Evolutionary conservation across 2,113 vertebrate species (phyloP).

Genomic region (Vidua macroura): DNA sequence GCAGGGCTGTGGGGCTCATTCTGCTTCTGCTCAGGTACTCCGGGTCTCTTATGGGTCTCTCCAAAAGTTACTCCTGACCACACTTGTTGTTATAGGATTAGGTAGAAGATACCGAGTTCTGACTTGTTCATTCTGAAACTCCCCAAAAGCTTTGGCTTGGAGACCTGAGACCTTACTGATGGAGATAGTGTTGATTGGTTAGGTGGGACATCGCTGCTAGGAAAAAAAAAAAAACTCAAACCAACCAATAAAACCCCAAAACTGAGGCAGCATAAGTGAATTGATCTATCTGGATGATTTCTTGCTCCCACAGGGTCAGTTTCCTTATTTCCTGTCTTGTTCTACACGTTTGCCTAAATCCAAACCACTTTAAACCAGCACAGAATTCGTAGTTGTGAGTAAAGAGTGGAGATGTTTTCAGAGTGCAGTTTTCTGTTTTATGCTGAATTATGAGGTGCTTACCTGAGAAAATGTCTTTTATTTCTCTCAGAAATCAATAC

Average conservation of each 20-base stretch:
- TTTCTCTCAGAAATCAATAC: background rate
- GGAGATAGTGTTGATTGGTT: background rate
- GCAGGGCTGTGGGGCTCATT: background rate
- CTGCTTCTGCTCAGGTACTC: background rate
- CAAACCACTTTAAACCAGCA: background rate
- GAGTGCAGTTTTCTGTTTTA: background rate
- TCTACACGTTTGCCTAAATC: background rate
- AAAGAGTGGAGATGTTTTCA: background rate
- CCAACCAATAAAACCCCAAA: background rate
- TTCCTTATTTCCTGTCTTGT: background rate
- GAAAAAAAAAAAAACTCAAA: accelerated
- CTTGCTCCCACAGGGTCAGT: background rate
- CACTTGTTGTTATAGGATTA: background rate
- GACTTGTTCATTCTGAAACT: background rate
- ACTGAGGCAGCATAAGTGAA: background rate
- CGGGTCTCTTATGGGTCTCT: background rate
- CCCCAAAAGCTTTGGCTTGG: background rate
- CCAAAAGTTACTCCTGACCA: background rate
- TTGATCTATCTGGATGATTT: background rate
- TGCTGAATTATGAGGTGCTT: background rate
- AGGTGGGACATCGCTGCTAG: background rate
- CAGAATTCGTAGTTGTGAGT: background rate
- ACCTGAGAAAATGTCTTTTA: background rate
- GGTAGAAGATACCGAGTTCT: background rate
- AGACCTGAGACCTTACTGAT: background rate